These are phyloP conservation scores for Perccottus glenii DNA, from an alignment of 2,113 vertebrate genomes.

Conservation along the genomic window DNA sequence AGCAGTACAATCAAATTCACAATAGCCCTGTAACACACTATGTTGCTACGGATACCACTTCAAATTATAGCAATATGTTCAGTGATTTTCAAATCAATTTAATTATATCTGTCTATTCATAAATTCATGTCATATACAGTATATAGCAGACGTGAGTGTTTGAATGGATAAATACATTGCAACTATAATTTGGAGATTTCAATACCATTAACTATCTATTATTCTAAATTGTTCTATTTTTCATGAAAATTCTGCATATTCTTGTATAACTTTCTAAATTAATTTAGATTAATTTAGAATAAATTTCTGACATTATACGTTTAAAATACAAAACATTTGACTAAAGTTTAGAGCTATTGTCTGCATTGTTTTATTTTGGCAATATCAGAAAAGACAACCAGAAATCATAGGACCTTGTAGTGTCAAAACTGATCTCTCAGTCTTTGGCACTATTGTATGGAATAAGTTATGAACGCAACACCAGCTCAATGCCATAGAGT, in stretches of 20 bases:
- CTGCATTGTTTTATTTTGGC: too few relatives aligned
- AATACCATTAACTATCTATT: conserved; percentile 68
- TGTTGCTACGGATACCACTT: conserved; percentile 1
- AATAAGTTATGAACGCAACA: too few relatives aligned
- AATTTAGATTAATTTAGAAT: conserved; percentile 75
- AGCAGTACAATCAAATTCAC: background rate
- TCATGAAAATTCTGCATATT: conserved; percentile 73
- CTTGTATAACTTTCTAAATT: conserved; percentile 56
- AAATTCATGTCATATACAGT: background rate
- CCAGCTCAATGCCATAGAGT: too few relatives aligned
- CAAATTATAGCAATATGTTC: conserved; percentile 2
- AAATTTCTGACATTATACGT: conserved; percentile 34
- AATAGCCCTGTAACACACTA: background rate
- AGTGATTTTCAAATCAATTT: conserved; percentile 5
- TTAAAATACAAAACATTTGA: too few relatives aligned
- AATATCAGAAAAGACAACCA: too few relatives aligned
- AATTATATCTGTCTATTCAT: background rate
- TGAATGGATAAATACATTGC: too few relatives aligned
- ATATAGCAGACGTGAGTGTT: background rate
- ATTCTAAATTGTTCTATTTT: conserved; percentile 2
- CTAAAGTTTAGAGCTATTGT: too few relatives aligned
- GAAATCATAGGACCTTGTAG: too few relatives aligned
- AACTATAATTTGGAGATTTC: conserved; percentile 26
- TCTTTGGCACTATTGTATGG: too few relatives aligned
- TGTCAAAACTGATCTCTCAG: too few relatives aligned